Conservation (phyloP, 1,140 invertebrate genomes). For the Cydia strobilella region DNA sequence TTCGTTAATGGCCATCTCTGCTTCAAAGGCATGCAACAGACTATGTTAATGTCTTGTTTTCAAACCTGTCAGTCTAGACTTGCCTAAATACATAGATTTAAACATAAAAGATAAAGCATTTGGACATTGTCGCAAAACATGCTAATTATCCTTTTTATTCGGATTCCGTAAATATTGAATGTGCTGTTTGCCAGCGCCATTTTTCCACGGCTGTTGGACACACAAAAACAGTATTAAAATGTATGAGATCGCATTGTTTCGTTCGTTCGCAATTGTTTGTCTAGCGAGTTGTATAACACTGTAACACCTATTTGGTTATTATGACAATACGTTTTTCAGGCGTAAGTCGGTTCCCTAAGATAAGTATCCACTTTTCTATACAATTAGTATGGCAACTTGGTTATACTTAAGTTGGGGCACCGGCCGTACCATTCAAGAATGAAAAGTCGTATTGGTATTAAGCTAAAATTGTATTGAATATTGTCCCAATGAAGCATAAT, state of each 20-base stretch:
- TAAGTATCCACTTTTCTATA: too few species aligned
- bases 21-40: neutral
- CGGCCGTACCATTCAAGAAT: neutral
- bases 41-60: neutral
- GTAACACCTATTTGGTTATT: conserved; percentile 32
- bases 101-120: neutral
- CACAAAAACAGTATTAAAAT: conserved; percentile 48
- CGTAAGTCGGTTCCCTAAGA: too few species aligned
- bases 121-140: conserved; percentile 22
- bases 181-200: conserved; percentile 24
- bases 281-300: conserved; percentile 43
- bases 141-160: conserved; percentile 9
- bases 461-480: neutral
- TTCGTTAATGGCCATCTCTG: too few species aligned
- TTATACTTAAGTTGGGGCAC: too few species aligned
- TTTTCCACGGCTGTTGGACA: conserved; percentile 38
- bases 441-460: neutral
- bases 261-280: conserved; percentile 42
- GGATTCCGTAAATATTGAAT: conserved; percentile 28
- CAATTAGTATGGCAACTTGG: too few species aligned
- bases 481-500: neutral
- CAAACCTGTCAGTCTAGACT: neutral
- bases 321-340: conserved; percentile 3
- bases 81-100: neutral
- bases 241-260: conserved; percentile 53